Evolutionary conservation across 2,888 invertebrate genomes (phyloP), one percentile per base, ranked within the genome.

Genomic region (Acrobasis consociella): DNA sequence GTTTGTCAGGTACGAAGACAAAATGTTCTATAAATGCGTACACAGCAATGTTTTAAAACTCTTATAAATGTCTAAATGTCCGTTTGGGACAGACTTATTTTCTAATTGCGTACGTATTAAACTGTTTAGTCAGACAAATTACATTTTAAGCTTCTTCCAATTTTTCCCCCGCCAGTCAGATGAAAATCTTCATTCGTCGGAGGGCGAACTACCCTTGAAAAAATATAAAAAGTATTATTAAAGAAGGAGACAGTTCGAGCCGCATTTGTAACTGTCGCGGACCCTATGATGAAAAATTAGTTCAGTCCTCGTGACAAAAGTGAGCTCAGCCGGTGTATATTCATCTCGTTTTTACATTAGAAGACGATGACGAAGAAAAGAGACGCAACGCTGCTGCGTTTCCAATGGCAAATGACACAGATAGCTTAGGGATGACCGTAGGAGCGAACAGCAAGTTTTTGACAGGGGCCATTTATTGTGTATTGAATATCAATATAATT

Each of bases 241-340:
- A 93, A 93, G 93, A 91, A 92, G 86, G 87, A 91, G 93, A 93
- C 93, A 91, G 92, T 93, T 93, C 89, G 90, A 86, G 85, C 82
- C 81, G 82, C 90, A 93, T 93, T 93, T 93, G 92, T 93, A 87
- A 91, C 92, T 93, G 93, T 93, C 93, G 86, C 78, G 86, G 86
- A 87, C 89, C 89, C 93, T 93, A 93, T 93, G 92, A 93, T 93
- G 93, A 93, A 93, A 93, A 93, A 93, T 93, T 93, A 91, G 91
- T 89, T 88, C 91, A 89, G 89, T 88, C 87, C 83, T 89, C 85
- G 86, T 91, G 89, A 91, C 90, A 91, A 90, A 91, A 89, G 89
- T 88, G 84, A 85, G 87, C 88, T 89, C 90, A 88, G 85, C 91
- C 85, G 83, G 83, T 81, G 81, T 82, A 82, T 75, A 74, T 76